Evolutionary conservation across 2,797 vertebrate species (phyloP).

Genomic region (Mastacembelus armatus): DNA sequence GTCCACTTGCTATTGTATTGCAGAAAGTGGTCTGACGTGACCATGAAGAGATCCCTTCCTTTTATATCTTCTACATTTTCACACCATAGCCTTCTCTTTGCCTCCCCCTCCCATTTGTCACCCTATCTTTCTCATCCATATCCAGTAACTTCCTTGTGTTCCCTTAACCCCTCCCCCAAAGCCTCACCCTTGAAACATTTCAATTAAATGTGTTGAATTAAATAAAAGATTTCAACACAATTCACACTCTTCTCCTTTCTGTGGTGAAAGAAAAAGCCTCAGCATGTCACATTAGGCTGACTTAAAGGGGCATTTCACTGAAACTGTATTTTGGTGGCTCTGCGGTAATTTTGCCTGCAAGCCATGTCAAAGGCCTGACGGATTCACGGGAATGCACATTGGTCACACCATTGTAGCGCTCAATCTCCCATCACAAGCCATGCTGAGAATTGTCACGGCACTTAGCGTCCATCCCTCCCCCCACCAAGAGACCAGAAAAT

Average conservation of each 20-base stretch:
- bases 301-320: constrained; percentile 46
- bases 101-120: constrained; percentile 36
- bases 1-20: constrained; percentile 41
- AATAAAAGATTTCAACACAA: constrained; percentile 21
- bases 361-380: constrained; percentile 67
- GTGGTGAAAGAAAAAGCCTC: constrained; percentile 5
- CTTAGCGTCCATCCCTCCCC: constrained; percentile 61
- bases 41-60: constrained; percentile 20
- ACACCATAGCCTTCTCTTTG: constrained; percentile 42
- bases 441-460: constrained; percentile 79
- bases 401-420: constrained; percentile 75
- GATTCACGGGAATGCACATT: constrained; percentile 74
- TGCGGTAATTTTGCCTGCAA: constrained; percentile 66
- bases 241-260: constrained; percentile 18
- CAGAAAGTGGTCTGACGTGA: too few species aligned
- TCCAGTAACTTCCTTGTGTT: constrained; percentile 42
- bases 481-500: constrained; percentile 47
- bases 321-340: constrained; percentile 49
- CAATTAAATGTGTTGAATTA: constrained; percentile 35
- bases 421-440: constrained; percentile 74
- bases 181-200: constrained; percentile 31
- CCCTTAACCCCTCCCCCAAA: not conserved
- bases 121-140: constrained; percentile 45
- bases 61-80: constrained; percentile 42
- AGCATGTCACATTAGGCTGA: constrained; percentile 32